Evolutionary conservation across 2,797 vertebrate genomes (phyloP), one percentile per base, ranked within the genome.

Genomic region (Tapera naevia): DNA sequence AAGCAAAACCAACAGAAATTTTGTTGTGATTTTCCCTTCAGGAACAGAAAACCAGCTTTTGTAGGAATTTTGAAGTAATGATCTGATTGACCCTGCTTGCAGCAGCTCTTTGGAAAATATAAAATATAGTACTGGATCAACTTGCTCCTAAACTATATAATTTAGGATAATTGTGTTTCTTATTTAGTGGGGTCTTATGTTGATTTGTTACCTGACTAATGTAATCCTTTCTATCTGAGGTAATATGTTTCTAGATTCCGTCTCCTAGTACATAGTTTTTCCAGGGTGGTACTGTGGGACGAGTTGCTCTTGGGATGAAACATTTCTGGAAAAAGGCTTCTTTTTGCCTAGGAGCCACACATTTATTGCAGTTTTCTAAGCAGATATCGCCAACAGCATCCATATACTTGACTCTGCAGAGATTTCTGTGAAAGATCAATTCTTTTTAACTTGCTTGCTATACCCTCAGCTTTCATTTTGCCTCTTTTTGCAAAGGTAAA

Each of bases 131-230:
- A 91, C 56, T 94, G 94, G 91, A 93, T 89, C 91, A 92, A 67
- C 80, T 79, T 96, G 70, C 58, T 94, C 56, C 64, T 86, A 48
- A 91, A 80, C 45, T 86, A 6, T 61, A 60, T 73, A 73, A 91
- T 93, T 87, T 87, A 70, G 72, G 25, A 66, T 82, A 93, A 96
- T 96, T 97, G 87, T 80, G 69, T 96, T 97, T 96, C 50, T 66
- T 89, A 89, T 89, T 88, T 65, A 90, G 46, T 94, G 74, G 75
- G 82, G 84, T 90, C 28, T 37, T 92, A 70, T 7, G 35, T 35
- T 94, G 92, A 96, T 96, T 95, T 96, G 96, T 94, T 90, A 85
- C 74, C 65, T 92, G 89, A 93, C 86, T 96, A 64, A 91, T 94
- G 45, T 71, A 70, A 93, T 96, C 81, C 83, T 96, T 93, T 48